phyloP scores from a whole-genome alignment of 2,113 vertebrate species.

The Calonectris borealis region DNA sequence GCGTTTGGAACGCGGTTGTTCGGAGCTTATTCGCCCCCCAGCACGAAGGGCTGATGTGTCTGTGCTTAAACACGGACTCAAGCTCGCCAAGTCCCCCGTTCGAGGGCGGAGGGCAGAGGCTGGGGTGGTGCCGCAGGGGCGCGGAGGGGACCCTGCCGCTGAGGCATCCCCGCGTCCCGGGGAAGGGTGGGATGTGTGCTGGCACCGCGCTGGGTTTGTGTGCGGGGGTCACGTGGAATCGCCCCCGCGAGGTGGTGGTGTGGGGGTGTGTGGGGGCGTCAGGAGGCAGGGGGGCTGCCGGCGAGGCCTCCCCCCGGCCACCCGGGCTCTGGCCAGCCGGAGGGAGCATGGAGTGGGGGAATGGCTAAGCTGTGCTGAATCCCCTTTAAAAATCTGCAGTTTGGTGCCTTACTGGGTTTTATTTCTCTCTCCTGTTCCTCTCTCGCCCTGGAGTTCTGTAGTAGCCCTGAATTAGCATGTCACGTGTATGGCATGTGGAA shows the following conservation, averaged over 20 bases:
- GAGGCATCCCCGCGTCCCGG: background rate
- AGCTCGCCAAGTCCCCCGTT: background rate
- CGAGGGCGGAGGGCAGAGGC: background rate
- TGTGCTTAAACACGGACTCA: conserved; percentile 12
- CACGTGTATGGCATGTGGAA: conserved; percentile 75
- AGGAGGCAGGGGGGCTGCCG: background rate
- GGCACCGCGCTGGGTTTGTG: background rate
- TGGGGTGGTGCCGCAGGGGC: background rate
- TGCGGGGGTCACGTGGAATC: background rate
- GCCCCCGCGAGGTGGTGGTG: conserved; percentile 4
- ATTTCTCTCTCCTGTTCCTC: conserved; percentile 20
- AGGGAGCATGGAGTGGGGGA: background rate
- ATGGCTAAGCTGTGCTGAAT: background rate
- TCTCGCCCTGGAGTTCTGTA: conserved; percentile 68
- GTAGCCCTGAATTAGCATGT: conserved; percentile 75
- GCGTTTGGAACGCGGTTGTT: background rate
- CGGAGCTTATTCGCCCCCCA: background rate
- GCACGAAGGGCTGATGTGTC: background rate
- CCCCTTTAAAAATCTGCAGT: background rate
- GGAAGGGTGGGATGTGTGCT: background rate
- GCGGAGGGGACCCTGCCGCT: background rate
- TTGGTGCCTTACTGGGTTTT: conserved; percentile 23
- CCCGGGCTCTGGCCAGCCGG: background rate
- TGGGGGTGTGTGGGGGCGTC: background rate
- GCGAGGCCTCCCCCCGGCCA: background rate